These are phyloP conservation scores for Spheniscus mendiculus DNA, from an alignment of 2,113 vertebrate species.

Conservation along the genomic window DNA sequence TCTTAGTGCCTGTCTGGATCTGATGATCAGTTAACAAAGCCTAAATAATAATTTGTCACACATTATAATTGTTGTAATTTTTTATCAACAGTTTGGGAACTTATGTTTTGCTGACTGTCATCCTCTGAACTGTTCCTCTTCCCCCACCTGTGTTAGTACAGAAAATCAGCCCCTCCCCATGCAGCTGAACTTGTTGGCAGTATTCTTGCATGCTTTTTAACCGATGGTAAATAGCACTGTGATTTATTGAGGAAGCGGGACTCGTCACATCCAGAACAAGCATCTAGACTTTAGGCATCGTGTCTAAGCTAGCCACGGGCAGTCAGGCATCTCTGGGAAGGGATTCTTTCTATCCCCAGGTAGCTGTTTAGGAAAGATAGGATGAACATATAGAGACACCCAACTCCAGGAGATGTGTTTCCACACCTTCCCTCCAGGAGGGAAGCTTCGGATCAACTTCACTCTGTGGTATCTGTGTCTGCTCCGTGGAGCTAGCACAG, in stretches of 20 bases:
- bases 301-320: neutral
- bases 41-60: neutral
- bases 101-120: neutral
- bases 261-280: neutral
- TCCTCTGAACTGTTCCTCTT: neutral
- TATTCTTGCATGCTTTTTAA: neutral
- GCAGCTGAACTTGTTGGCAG: neutral
- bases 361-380: neutral
- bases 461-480: neutral
- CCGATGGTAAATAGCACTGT: neutral
- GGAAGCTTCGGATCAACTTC: neutral
- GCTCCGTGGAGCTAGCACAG: rapidly evolving
- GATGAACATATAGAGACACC: neutral
- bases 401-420: neutral
- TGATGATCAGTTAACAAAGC: neutral
- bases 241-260: neutral
- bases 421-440: neutral
- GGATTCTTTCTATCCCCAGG: neutral
- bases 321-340: neutral
- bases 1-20: neutral
- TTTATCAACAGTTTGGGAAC: neutral
- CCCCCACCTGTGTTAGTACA: neutral
- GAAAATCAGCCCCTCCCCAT: neutral
- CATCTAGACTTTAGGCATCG: neutral
- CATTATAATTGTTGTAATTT: neutral